Evolutionary conservation across 2,888 invertebrate species (phyloP), one percentile per base, ranked within the genome.

Genomic region (Trachelus iudaicus): DNA sequence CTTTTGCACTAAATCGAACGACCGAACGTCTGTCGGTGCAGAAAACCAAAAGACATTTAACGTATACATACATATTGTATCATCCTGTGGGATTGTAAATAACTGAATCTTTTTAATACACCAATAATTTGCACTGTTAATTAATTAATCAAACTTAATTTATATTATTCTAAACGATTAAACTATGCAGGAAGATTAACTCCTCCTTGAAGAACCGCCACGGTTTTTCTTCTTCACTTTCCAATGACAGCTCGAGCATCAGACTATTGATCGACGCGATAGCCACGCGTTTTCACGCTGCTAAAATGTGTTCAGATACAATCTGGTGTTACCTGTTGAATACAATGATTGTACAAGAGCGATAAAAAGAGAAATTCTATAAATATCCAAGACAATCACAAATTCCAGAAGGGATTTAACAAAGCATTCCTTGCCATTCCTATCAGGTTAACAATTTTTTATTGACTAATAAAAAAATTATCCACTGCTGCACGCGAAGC

Each of bases 381-480:
- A 40, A 40, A 40, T 6, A 40, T 40, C 9, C 56, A 56, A 37
- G 37, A 37, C 23, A 6, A 56, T 40, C 15, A 56, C 6, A 56
- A 56, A 56, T 56, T 56, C 23, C 23, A 9, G 9, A 56, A 56
- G 9, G 9, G 23, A 56, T 9, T 56, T 6, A 56, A 56, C 56
- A 23, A 56, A 56, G 23, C 56, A 56, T 56, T 23, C 23, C 23
- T 23, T 23, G 1, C 9, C 23, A 23, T 56, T 35, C 75, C 34
- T 77, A 75, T 75, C 56, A 68, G 69, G 73, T 34, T 12, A 71
- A 56, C 69, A 56, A 23, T 56, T 56, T 56, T 9, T 40, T 40
- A 6, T 40, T 15, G 15, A 15, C 15, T 40, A 15, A 40, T 15
- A 1, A 40, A 40, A 13, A 15, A 40, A 40, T 40, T 40, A 40